phyloP scores from a whole-genome alignment of 2,888 invertebrate genomes.

The Dasysyrphus tricinctus region DNA sequence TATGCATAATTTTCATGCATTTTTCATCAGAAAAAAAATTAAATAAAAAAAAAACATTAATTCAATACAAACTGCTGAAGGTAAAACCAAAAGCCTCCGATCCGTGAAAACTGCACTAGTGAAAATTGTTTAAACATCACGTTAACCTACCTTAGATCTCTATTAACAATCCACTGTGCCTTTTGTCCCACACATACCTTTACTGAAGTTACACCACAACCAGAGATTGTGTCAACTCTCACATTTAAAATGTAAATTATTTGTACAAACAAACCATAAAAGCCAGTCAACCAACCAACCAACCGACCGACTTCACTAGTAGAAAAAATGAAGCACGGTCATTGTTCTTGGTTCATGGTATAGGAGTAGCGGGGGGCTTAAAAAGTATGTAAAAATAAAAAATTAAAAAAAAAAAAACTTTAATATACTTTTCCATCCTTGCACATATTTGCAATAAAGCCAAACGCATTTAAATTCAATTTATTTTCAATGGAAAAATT shows the following conservation, averaged over 20 bases:
- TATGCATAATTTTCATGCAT: conserved; percentile 13
- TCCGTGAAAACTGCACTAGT: conserved; percentile 2
- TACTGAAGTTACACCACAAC: conserved; percentile 35
- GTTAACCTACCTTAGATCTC: conserved; percentile 27
- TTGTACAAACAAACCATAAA: conserved; percentile 51
- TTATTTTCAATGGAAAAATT: conserved; percentile 54
- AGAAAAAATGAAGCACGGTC: conserved; percentile 38
- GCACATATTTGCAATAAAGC: conserved; percentile 56
- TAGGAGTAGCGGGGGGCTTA: conserved; percentile 2
- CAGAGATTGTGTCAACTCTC: conserved; percentile 42
- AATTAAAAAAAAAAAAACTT: conserved; percentile 7
- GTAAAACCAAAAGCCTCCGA: conserved; percentile 5
- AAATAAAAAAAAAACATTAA: not conserved
- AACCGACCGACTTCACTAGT: conserved; percentile 11
- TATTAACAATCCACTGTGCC: not conserved
- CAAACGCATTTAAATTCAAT: conserved; percentile 64
- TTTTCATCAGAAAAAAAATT: not conserved
- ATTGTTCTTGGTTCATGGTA: conserved; percentile 22
- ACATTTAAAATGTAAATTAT: conserved; percentile 69
- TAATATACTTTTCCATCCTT: conserved; percentile 17
- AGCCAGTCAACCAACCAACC: not conserved
- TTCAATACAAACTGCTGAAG: not conserved
- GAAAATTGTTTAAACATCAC: conserved; percentile 15
- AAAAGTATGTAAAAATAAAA: conserved; percentile 13
- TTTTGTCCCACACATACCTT: not conserved